phyloP scores from a whole-genome alignment of 2,797 vertebrate species.

The Diceros bicornis region DNA sequence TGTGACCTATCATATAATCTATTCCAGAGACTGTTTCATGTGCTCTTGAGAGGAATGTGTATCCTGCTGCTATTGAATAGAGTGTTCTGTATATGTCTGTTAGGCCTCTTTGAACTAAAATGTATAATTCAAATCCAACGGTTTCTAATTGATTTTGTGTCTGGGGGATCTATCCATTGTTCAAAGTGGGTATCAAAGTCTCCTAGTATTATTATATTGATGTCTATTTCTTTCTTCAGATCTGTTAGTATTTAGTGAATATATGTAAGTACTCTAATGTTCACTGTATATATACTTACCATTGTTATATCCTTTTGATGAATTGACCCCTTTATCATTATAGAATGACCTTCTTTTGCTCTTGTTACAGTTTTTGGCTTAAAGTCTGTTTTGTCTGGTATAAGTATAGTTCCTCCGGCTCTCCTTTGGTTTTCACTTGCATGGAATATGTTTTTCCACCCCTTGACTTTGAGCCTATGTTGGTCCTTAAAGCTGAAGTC shows the following conservation, averaged over 20 bases:
- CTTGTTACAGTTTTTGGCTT: not conserved
- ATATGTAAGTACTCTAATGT: not conserved
- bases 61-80: not conserved
- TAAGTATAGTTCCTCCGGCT: not conserved
- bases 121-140: not conserved
- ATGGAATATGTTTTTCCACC: not conserved
- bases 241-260: not conserved
- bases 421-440: not conserved
- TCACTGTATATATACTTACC: not conserved
- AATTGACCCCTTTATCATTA: not conserved
- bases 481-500: not conserved
- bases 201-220: not conserved
- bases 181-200: not conserved
- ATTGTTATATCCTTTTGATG: not conserved
- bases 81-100: not conserved
- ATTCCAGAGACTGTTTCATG: not conserved
- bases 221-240: not conserved
- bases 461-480: not conserved
- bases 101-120: not conserved
- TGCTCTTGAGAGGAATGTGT: not conserved
- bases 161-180: not conserved
- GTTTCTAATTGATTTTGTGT: not conserved
- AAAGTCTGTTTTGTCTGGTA: not conserved
- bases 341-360: not conserved
- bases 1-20: not conserved